These are phyloP conservation scores for Hipposideros larvatus DNA, from an alignment of 2,797 vertebrate genomes.

Conservation along the genomic window DNA sequence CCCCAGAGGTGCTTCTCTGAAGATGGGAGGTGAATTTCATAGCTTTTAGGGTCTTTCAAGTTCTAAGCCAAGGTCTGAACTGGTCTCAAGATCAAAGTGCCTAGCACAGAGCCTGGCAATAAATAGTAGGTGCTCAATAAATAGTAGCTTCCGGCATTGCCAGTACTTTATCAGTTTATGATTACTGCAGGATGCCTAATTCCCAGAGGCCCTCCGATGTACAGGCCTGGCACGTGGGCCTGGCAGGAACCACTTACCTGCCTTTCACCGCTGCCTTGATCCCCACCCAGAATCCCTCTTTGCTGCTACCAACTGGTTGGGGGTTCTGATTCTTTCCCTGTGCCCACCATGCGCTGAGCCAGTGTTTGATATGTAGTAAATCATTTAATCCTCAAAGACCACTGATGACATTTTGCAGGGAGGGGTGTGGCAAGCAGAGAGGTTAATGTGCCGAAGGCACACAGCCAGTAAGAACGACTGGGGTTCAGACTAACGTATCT, in stretches of 20 bases:
- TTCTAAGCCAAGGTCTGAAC: neutral
- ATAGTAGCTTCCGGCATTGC: fast-evolving
- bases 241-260: neutral
- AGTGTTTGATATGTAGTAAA: neutral
- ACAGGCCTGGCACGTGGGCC: neutral
- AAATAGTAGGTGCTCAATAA: neutral
- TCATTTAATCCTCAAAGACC: neutral
- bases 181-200: no score
- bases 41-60: neutral
- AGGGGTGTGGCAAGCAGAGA: neutral
- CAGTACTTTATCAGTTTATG: fast-evolving
- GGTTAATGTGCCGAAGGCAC: neutral
- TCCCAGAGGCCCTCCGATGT: neutral
- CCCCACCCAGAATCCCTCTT: neutral
- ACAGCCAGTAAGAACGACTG: neutral
- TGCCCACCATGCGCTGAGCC: neutral
- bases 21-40: neutral
- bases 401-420: neutral
- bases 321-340: neutral
- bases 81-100: neutral
- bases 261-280: neutral
- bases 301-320: neutral
- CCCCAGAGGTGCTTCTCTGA: neutral
- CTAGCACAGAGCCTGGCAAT: neutral
- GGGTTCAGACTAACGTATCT: neutral